Evolutionary conservation across 2,888 invertebrate genomes (phyloP), one percentile per base, ranked within the genome.

Genomic region (Pammene fasciana): DNA sequence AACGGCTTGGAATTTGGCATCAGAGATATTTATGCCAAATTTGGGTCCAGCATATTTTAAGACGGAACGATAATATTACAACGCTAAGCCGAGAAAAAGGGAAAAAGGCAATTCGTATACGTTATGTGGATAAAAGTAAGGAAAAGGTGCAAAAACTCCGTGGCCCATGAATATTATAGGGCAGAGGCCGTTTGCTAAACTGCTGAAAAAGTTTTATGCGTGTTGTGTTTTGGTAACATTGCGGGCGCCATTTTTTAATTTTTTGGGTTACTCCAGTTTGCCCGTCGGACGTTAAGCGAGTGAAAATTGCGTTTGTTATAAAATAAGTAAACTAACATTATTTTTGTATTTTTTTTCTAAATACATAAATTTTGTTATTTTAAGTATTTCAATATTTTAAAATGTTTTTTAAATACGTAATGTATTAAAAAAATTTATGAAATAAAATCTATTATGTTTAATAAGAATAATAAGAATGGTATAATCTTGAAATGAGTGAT

Each of bases 81-180:
- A 43, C 70, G 70, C n/a, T 70, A 70, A 65, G 70, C 70, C 70
- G 60, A 41, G 70, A 75, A 73, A 75, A 75, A 70, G 73, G 73
- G 73, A 74, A 75, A 76, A 76, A 76, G 75, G 71, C 71, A 71
- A 72, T 75, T 74, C 71, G 74, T 76, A 77, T 77, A 78, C 75
- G 76, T 77, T 75, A 76, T 75, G 77, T 68, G 75, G 74, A 55
- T 70, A 48, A 75, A 71, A 73, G 71, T 73, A 78, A 72, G 75
- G 71, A 72, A 75, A 76, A 80, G 75, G 78, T 78, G 77, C 74
- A 77, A 76, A 73, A 71, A 78, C 80, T 75, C 61, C 80, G 75
- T 59, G 48, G 67, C 71, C 73, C 73, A 81, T 82, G 81, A 81
- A 82, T 82, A 81, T 81, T 81, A 78, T 75, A 78, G 78, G 79